Base-by-base conservation (phyloP, 2,113 vertebrate genomes). In the Cromileptes altivelis region DNA sequence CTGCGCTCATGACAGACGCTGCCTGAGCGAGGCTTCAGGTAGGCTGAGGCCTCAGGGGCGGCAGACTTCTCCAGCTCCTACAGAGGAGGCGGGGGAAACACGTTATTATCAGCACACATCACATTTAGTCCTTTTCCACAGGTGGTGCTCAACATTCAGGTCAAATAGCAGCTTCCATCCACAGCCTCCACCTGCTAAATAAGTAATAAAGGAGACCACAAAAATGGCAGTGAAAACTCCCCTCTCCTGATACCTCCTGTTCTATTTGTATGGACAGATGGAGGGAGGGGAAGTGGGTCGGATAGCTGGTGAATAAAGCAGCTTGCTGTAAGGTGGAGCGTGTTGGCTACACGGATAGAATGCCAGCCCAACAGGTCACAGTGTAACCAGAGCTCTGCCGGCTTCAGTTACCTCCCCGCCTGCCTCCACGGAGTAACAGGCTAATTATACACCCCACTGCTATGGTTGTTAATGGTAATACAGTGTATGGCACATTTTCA, bases 31-130 rank as follows among this genome's bases (percentile, higher is more conserved):
- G 95, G 95, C 88, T 94, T 96, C 60, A 94, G 90, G 78, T 90
- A 86, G 0, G 85, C 78, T 0, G 93, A 86, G 27, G 90, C 83
- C 50, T 94, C 93, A 0, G 94, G 92, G 37, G 91, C 63, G 0
- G 93, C 82, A 0, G 93, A 90, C 86, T 94, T 96, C 89, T 96
- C 96, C 85, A 96, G 87, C 87, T 96, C 95, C 96, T 96, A 40
- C 56, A 33, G 60, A 25, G 30, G 78, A 79, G 56, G 60, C 0
- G 42, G 0, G 13, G 3, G 52, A 42, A 37, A 72, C 15, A 4
- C 11, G 27, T 70, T 53, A 37, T 42, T 0, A 40, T 63, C 10
- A 53, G 25, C 30, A 63, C 30, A 63, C 18, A 6, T 70, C 4
- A 64, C 37, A 19, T 14, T 15, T 25, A 50, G 15, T 49, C n/a